Base-by-base conservation (phyloP, 2,113 vertebrate genomes). In the Seriola dumerili region DNA sequence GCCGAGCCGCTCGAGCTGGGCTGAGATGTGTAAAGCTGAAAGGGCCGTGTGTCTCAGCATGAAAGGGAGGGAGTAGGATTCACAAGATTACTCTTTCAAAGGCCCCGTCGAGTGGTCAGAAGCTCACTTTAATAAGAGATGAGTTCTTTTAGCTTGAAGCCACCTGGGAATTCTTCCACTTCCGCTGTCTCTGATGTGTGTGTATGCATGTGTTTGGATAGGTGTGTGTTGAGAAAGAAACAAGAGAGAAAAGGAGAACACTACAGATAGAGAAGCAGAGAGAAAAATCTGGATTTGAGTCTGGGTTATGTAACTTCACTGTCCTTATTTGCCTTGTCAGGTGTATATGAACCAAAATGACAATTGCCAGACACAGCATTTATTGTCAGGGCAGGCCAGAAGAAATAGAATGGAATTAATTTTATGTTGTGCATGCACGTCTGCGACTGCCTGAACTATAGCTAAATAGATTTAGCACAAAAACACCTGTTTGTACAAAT, bases 21-120 rank as follows among this genome's bases (percentile, higher is more conserved):
- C 69, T 68, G 78, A 70, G 77, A 84, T 66, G 63, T 52, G 23
- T 16, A 23, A 50, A 52, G 62, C 69, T 69, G 83, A 68, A 52
- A 70, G 52, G 44, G 57, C 42, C 0, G 13, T 34, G 73, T 57
- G 72, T 72, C 68, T 61, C 7, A 19, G 66, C 42, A 76, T 85
- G 74, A 92, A 89, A 85, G 52, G 2, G 25, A 65, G 63, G 71
- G 48, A 59, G 36, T 17, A 29, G 52, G 62, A 85, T 90, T 83
- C 63, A 62, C 48, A 29, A 72, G 62, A 84, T 80, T 76, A 58
- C 34, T 38, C n/a, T 78, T 78, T 81, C 78, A 78, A 69, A 86
- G 42, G 46, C 61, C 17, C 36, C 0, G 34, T 57, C 13, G 21
- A 72, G 34, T 68, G 72, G 86, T 65, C 25, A 42, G 71, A 76